Evolutionary conservation across 2,888 invertebrate species (phyloP), one percentile per base, ranked within the genome.

Genomic region (Bombyx huttoni): DNA sequence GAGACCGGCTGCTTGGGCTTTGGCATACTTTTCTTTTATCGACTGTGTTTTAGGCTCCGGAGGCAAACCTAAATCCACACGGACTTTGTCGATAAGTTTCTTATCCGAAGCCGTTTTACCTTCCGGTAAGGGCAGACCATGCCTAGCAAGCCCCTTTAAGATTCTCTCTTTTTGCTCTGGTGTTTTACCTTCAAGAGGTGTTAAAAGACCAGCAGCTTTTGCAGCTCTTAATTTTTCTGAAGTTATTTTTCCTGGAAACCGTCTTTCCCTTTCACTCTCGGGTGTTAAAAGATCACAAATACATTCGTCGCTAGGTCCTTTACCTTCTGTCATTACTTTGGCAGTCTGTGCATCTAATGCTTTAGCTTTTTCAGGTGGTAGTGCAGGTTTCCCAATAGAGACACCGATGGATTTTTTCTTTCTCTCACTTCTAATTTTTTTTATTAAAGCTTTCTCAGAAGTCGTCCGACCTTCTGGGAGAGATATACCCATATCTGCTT

Each of bases 111-210:
- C 52, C 8, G 64, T 56, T 56, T 64, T 64, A 8, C 61, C 66
- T 56, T 60, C 55, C 0, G 64, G 53, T 7, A 67, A 56, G 0
- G 63, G 63, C 10, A 65, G 13, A 0, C 63, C 51, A 6, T 47
- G 9, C 12, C 54, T 47, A 40, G 59, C 68, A 51, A 67, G 49
- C 2, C 65, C 65, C 57, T 56, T 64, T 0, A 72, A 48, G 52
- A 71, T 68, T 55, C 61, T 69, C 50, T 70, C 68, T 50, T 68
- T 72, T 53, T 72, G 62, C 24, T 62, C 53, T 10, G 54, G 57
- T 8, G 65, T 59, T 55, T 71, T 73, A 3, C 70, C 70, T 51
- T 59, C 57, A 14, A 71, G 52, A 8, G 72, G 70, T 8, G 65
- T 65, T 24, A 72, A 46, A 13, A 62, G 34, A 9, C 65, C 62